phyloP scores from a whole-genome alignment of 2,888 invertebrate genomes.

The Leptarthrus brevirostris region DNA sequence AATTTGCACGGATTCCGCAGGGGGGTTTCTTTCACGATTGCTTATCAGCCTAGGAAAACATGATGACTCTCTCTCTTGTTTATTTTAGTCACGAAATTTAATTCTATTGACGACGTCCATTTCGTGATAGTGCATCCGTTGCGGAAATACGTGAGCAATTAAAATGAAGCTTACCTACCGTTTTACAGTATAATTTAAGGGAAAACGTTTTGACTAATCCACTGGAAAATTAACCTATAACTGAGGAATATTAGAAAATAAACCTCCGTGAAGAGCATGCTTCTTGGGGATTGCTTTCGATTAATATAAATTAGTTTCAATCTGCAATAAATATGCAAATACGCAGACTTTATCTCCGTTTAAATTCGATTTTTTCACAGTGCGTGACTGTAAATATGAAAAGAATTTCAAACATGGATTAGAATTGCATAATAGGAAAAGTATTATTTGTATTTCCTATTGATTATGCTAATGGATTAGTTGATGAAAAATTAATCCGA shows the following conservation, averaged over 20 bases:
- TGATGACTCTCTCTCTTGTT: constrained; percentile 9
- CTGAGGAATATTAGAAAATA: background rate
- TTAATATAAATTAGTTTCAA: background rate
- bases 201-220: background rate
- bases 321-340: constrained; percentile 21
- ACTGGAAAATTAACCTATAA: constrained; percentile 5
- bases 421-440: too few relatives aligned
- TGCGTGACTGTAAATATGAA: too few relatives aligned
- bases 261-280: too few relatives aligned
- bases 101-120: constrained; percentile 32
- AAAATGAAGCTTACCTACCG: background rate
- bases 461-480: too few relatives aligned
- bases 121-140: constrained; percentile 33
- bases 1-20: too few relatives aligned
- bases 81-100: constrained; percentile 44
- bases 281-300: background rate
- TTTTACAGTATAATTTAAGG: background rate
- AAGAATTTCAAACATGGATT: too few relatives aligned
- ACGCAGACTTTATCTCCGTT: background rate
- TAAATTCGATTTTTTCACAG: too few relatives aligned
- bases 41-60: background rate
- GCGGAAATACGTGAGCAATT: constrained; percentile 34
- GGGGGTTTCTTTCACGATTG: background rate
- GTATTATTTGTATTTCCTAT: too few relatives aligned
- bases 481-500: too few relatives aligned